Evolutionary conservation across 2,113 vertebrate species (phyloP).

Genomic region (Steatornis caripensis): DNA sequence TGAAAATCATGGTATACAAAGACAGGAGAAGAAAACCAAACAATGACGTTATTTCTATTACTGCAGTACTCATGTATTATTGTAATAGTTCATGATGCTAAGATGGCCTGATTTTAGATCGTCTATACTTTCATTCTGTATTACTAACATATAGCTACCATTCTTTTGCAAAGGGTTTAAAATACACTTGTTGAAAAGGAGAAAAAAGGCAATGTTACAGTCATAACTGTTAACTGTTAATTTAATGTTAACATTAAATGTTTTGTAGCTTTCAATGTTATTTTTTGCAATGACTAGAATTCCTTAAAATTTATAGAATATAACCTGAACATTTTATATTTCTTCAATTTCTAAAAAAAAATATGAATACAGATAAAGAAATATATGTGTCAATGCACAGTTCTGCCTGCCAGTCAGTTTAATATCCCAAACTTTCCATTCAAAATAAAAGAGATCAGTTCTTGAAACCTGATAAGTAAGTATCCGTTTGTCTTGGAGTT

Average conservation of each 20-base stretch:
- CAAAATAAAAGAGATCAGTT: background rate
- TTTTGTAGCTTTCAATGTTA: background rate
- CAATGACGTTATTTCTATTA: background rate
- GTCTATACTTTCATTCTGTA: background rate
- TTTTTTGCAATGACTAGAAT: background rate
- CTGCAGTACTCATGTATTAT: background rate
- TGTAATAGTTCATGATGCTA: background rate
- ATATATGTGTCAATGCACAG: background rate
- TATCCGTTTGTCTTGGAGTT: background rate
- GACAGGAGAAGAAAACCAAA: constrained; percentile 9
- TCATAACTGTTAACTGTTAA: too few relatives aligned
- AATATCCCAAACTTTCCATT: background rate
- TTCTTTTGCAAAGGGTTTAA: background rate
- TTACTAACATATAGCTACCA: background rate
- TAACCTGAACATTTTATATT: background rate
- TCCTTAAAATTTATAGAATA: background rate
- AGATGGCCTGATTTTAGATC: background rate
- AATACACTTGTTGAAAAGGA: background rate
- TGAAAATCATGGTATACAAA: background rate
- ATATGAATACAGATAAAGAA: background rate
- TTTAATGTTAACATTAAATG: too few relatives aligned
- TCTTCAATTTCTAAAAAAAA: background rate
- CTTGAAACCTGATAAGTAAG: background rate
- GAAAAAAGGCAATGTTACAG: background rate
- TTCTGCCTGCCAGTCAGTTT: background rate